Percentiles rank a stretch among this genome's conserved stretches.
Evolutionary conservation across 2,888 invertebrate species (phyloP).

Genomic region (Byasa hedistus): DNA sequence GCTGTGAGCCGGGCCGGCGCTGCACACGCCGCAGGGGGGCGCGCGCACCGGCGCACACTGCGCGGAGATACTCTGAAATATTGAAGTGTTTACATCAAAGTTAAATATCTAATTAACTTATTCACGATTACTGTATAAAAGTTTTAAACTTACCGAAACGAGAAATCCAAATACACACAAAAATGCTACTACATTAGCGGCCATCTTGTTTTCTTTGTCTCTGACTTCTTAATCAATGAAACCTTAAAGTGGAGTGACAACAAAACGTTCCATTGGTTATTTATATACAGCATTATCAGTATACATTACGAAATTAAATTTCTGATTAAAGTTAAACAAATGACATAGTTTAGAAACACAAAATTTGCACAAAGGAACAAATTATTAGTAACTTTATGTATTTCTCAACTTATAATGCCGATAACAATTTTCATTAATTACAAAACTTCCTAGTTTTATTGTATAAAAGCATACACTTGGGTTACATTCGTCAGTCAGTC

Average conservation of each 20-base stretch:
- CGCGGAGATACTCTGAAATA: constrained; percentile 1
- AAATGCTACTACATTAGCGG: not conserved
- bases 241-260: no score
- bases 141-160: not conserved
- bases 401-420: no score
- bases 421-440: not conserved
- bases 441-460: not conserved
- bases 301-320: no score
- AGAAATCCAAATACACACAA: not conserved
- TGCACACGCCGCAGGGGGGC: not conserved
- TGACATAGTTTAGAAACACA: no score
- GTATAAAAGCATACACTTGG: not conserved
- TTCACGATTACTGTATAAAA: not conserved
- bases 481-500: not conserved
- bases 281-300: no score
- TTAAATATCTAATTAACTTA: not conserved
- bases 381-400: not conserved
- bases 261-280: no score
- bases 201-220: not conserved
- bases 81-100: not conserved
- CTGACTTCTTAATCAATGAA: no score
- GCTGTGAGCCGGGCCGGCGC: not conserved
- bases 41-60: not conserved
- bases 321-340: no score
- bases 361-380: no score